Conservation (phyloP, 2,888 invertebrate species). For the Stratiomys singularior region DNA sequence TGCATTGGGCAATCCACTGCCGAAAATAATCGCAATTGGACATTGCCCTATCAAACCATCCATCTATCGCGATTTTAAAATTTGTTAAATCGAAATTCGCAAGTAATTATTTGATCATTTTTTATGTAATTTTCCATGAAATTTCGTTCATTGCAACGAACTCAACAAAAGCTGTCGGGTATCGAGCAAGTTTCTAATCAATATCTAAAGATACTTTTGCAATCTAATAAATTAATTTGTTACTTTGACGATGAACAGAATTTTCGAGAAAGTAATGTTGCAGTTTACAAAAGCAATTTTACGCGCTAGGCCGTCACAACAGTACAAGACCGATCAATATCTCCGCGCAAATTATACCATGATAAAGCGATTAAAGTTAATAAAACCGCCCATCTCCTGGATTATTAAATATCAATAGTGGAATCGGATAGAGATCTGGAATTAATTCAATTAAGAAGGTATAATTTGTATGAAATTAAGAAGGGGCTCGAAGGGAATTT, state of each 20-base stretch:
- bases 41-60: constrained; percentile 20
- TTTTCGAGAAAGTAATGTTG: constrained; percentile 43
- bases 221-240: constrained; percentile 42
- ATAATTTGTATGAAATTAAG: background rate
- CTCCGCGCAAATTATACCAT: background rate
- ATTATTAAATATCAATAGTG: background rate
- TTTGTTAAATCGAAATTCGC: constrained; percentile 10
- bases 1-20: constrained; percentile 1
- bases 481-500: background rate
- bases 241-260: constrained; percentile 33
- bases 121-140: constrained; percentile 41
- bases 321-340: background rate
- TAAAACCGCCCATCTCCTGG: background rate
- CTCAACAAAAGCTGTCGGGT: background rate
- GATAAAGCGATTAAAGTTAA: background rate
- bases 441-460: background rate
- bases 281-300: constrained; percentile 24
- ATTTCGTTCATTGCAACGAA: constrained; percentile 36
- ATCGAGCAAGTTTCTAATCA: constrained; percentile 22
- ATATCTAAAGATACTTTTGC: constrained; percentile 29
- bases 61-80: background rate
- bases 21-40: constrained; percentile 29
- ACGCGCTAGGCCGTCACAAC: constrained; percentile 12
- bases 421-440: background rate
- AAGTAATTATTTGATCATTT: constrained; percentile 42